Base-by-base conservation (phyloP, 2,797 vertebrate genomes). In the Pygocentrus nattereri region DNA sequence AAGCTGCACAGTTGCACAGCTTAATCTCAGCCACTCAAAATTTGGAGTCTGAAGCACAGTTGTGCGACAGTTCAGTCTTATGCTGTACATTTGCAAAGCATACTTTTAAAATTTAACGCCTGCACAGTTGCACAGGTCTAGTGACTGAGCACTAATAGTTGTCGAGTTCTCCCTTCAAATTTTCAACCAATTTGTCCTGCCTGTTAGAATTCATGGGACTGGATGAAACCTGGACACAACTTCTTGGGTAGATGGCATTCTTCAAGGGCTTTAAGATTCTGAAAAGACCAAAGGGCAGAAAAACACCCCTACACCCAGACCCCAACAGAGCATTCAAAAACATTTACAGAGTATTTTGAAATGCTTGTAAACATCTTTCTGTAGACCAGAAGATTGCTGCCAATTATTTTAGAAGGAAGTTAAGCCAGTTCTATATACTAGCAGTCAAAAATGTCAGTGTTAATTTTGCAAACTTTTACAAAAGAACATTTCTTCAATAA, bases 1-100 rank as follows among this genome's bases (percentile, higher is more conserved):
- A 78, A 90, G 90, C 93, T 76, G 89, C 82, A 89, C 95, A 88
- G 91, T 94, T 89, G 94, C 92, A 18, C 93, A 92, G 92, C 92
- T 85, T 84, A 82, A 82, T 44, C 88, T 88, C 88, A 90, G 90
- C 88, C 27, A 87, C 89, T 76, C 4, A 80, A 41, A 41, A 85
- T 90, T 92, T 25, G 0, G 54, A 6, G 27, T 61, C 0, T 67
- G 0, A 74, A 82, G 82, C 89, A 90, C 94, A 94, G 90, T 94
- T 94, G 93, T 84, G 11, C 88, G 85, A 78, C 16, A 30, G 65
- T 5, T 70, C 8, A 7, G 5, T 38, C 6, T 13, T 31, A 23
- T 86, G 84, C 85, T 83, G 27, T 62, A 78, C 69, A 85, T 84
- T 84, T 84, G 83, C 64, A 38, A 58, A 68, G 85, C 74, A 61